These are phyloP conservation scores for Merops nubicus DNA, from an alignment of 2,113 vertebrate genomes.

Conservation along the genomic window DNA sequence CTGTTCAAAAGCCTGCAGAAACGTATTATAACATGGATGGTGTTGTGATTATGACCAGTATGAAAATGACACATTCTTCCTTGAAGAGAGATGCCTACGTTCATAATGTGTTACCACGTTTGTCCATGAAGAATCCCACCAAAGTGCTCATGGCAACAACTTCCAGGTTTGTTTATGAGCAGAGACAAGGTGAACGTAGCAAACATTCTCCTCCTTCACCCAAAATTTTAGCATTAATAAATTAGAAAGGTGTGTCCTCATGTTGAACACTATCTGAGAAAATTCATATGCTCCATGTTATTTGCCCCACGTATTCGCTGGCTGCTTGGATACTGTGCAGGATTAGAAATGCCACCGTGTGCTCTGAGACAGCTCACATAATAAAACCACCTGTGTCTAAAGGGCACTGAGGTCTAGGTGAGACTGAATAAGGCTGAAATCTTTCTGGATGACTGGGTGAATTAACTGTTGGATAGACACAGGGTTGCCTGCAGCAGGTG, in stretches of 20 bases:
- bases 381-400: neutral
- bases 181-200: neutral
- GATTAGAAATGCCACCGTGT: neutral
- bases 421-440: neutral
- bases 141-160: rapidly evolving
- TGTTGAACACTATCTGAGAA: rapidly evolving
- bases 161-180: neutral
- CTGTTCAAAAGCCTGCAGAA: neutral
- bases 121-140: neutral
- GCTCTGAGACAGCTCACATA: neutral
- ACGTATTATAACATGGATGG: neutral
- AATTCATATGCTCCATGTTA: neutral
- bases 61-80: neutral
- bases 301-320: neutral
- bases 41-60: neutral
- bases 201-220: neutral
- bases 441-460: neutral
- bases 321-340: neutral
- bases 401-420: neutral
- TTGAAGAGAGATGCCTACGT: neutral
- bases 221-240: neutral
- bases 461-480: neutral
- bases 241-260: neutral
- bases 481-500: neutral
- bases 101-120: rapidly evolving